Percentiles rank a stretch among this genome's conserved stretches.
Conservation (phyloP, 2,888 invertebrate genomes). For the Anodontia alba region DNA sequence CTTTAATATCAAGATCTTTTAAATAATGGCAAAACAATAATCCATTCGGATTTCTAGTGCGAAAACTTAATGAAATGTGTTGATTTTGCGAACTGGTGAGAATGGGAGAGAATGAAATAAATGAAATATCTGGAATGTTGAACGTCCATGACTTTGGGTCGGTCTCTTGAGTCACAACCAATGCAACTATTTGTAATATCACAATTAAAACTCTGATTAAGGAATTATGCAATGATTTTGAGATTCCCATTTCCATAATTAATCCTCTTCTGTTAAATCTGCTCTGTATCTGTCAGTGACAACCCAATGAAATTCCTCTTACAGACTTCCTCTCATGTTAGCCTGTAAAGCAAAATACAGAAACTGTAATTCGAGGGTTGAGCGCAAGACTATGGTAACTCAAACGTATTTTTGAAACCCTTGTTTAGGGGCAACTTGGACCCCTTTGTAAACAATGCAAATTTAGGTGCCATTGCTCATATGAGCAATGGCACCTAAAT, state of each 20-base stretch:
- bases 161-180: background rate
- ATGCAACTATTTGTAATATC: background rate
- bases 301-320: too few species aligned
- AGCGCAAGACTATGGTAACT: too few species aligned
- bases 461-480: too few species aligned
- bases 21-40: slow-evolving; percentile 75
- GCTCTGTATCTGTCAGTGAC: too few species aligned
- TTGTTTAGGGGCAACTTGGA: too few species aligned
- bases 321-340: too few species aligned
- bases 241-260: background rate
- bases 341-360: too few species aligned
- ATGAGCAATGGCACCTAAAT: too few species aligned
- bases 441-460: too few species aligned
- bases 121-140: slow-evolving; percentile 66
- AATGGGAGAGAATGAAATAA: slow-evolving; percentile 67
- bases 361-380: too few species aligned
- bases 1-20: slow-evolving; percentile 52
- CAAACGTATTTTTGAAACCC: too few species aligned
- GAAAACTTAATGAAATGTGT: slow-evolving; percentile 68
- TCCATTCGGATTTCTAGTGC: slow-evolving; percentile 72
- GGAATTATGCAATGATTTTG: background rate
- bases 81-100: slow-evolving; percentile 66
- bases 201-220: background rate
- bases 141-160: slow-evolving; percentile 66
- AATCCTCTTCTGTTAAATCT: background rate